phyloP scores from a whole-genome alignment of 2,888 invertebrate genomes.

The Sesia apiformis region DNA sequence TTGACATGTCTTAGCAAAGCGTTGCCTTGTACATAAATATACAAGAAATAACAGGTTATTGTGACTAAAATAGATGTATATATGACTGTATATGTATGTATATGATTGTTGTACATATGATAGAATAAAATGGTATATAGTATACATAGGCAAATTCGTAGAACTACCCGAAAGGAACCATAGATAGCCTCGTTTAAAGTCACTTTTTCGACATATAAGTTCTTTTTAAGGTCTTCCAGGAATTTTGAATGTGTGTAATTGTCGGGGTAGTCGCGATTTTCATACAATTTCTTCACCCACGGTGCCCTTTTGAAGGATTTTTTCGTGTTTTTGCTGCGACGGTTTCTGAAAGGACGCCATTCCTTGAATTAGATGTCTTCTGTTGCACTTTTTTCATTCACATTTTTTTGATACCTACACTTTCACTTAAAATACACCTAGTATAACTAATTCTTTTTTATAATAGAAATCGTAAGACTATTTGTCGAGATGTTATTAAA shows the following conservation, averaged over 20 bases:
- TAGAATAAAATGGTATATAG: slow-evolving; percentile 83
- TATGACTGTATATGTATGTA: slow-evolving; percentile 78
- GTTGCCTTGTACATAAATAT: slow-evolving; percentile 47
- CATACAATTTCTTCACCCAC: slow-evolving; percentile 94
- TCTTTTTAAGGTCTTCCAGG: slow-evolving; percentile 87
- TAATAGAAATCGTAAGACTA: no score
- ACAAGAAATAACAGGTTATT: slow-evolving; percentile 77
- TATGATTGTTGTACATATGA: slow-evolving; percentile 80
- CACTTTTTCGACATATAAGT: slow-evolving; percentile 85
- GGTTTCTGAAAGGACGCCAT: slow-evolving; percentile 48
- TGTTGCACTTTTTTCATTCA: neutral
- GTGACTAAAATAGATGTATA: slow-evolving; percentile 71
- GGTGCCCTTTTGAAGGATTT: slow-evolving; percentile 46
- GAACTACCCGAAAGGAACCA: slow-evolving; percentile 85
- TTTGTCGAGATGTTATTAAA: no score
- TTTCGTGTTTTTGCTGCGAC: slow-evolving; percentile 34
- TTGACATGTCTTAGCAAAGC: slow-evolving; percentile 77
- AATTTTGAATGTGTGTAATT: slow-evolving; percentile 94
- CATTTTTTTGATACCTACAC: neutral
- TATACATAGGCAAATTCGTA: slow-evolving; percentile 85
- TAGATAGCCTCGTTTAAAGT: slow-evolving; percentile 79
- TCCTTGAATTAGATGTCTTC: neutral
- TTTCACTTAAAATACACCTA: no score
- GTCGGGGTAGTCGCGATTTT: slow-evolving; percentile 90
- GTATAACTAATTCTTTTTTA: no score